phyloP scores from a whole-genome alignment of 30 jellyfish, hydroid and myxozoan species.

The Turritopsis rubra region DNA sequence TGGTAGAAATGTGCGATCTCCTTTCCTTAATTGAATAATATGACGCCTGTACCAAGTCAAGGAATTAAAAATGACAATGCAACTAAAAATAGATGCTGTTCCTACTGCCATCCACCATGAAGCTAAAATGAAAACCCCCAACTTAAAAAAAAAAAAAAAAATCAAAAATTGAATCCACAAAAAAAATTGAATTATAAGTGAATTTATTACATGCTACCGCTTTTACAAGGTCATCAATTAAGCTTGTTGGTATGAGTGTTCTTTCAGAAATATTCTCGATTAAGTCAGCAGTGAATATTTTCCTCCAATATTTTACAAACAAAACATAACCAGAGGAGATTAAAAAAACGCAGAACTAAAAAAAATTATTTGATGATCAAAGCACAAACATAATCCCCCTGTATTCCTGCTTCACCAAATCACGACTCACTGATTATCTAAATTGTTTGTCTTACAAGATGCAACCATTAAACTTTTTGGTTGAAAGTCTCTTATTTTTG shows the following conservation, averaged over 20 bases:
- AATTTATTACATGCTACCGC: not conserved
- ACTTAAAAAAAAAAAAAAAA: too few relatives aligned
- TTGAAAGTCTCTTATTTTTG: too few relatives aligned
- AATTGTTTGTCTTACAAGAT: not conserved
- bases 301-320: not conserved
- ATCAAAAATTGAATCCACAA: not conserved
- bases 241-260: not conserved
- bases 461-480: too few relatives aligned
- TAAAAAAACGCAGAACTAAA: not conserved
- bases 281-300: not conserved
- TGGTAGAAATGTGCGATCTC: slow-evolving; percentile 78
- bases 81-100: not conserved
- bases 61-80: not conserved
- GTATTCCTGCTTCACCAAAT: not conserved
- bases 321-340: not conserved
- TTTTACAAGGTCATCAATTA: not conserved
- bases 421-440: not conserved
- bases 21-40: slow-evolving; percentile 60
- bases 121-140: not conserved
- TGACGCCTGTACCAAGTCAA: slow-evolving; percentile 30
- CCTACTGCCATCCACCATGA: slow-evolving; percentile 6
- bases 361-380: not conserved
- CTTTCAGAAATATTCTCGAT: not conserved
- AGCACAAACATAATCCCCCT: too few relatives aligned
- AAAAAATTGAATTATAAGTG: too few relatives aligned